Conservation (phyloP, 2,888 invertebrate species). For the Mechanitis mazaeus region DNA sequence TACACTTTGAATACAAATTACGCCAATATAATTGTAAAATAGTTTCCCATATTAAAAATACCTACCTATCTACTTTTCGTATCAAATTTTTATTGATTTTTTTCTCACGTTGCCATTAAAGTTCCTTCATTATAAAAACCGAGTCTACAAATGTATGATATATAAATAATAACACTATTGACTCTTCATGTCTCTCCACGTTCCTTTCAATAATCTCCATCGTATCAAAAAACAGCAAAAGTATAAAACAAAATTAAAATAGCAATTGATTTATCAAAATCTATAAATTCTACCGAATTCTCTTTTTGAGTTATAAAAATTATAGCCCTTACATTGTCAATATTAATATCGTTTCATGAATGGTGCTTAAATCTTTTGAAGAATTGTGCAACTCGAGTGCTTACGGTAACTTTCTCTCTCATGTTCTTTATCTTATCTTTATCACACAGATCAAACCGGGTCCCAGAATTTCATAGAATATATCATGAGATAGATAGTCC, state of each 20-base stretch:
- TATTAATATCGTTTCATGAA: constrained; percentile 31
- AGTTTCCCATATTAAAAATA: constrained; percentile 71
- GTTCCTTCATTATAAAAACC: constrained; percentile 30
- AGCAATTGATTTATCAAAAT: constrained; percentile 23
- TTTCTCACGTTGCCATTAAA: constrained; percentile 46
- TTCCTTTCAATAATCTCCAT: constrained; percentile 20
- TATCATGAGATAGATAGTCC: constrained; percentile 63
- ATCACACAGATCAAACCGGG: constrained; percentile 34
- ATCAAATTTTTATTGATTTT: constrained; percentile 63
- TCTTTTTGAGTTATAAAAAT: constrained; percentile 18
- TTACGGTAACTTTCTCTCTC: constrained; percentile 57
- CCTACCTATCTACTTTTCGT: constrained; percentile 74
- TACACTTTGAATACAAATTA: constrained; percentile 26
- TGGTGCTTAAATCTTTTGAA: constrained; percentile 38
- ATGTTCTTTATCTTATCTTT: constrained; percentile 19
- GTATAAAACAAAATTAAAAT: constrained; percentile 14
- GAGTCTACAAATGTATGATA: constrained; percentile 33
- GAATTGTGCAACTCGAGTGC: constrained; percentile 63
- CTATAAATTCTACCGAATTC: constrained; percentile 19
- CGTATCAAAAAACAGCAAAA: constrained; percentile 26
- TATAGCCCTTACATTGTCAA: constrained; percentile 20
- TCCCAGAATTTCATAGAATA: constrained; percentile 53
- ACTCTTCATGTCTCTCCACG: constrained; percentile 9
- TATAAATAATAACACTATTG: constrained; percentile 34
- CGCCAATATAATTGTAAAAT: constrained; percentile 56